Conservation (phyloP, 2,113 vertebrate species). For the Danionella cerebrum region DNA sequence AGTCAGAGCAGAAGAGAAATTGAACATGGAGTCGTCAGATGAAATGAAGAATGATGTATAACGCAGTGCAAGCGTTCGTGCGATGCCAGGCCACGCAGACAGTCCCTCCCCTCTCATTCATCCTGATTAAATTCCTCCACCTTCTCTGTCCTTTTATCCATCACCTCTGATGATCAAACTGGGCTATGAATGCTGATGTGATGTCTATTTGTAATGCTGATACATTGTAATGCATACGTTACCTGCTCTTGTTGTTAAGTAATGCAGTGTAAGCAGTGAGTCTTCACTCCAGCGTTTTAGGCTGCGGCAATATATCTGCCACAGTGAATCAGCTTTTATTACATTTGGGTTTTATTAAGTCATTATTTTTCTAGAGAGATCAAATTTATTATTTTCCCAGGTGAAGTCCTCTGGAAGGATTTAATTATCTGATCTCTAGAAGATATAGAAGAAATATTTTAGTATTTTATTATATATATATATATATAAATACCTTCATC, state of each 20-base stretch:
- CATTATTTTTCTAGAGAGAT: neutral
- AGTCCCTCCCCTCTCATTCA: constrained; percentile 14
- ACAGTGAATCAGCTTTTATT: neutral
- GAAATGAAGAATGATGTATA: constrained; percentile 18
- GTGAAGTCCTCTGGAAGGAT: neutral
- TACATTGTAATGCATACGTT: constrained; percentile 14
- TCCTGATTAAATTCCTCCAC: constrained; percentile 14
- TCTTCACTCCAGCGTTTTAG: neutral
- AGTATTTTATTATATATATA: too few relatives aligned
- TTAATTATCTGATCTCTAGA: too few relatives aligned
- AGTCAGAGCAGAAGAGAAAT: neutral
- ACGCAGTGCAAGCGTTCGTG: neutral
- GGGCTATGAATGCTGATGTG: constrained; percentile 24
- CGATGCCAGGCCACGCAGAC: neutral
- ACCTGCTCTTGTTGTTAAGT: constrained; percentile 5
- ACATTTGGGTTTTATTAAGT: neutral
- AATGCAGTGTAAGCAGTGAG: constrained; percentile 7
- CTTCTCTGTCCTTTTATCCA: constrained; percentile 13
- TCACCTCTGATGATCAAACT: constrained; percentile 18
- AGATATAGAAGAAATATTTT: too few relatives aligned
- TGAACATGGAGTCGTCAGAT: neutral
- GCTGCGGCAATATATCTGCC: neutral
- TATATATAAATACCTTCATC: too few relatives aligned
- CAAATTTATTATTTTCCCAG: neutral
- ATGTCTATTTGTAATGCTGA: constrained; percentile 1